Evolutionary conservation across 1,140 invertebrate species (phyloP).

Genomic region (Ostrea edulis): DNA sequence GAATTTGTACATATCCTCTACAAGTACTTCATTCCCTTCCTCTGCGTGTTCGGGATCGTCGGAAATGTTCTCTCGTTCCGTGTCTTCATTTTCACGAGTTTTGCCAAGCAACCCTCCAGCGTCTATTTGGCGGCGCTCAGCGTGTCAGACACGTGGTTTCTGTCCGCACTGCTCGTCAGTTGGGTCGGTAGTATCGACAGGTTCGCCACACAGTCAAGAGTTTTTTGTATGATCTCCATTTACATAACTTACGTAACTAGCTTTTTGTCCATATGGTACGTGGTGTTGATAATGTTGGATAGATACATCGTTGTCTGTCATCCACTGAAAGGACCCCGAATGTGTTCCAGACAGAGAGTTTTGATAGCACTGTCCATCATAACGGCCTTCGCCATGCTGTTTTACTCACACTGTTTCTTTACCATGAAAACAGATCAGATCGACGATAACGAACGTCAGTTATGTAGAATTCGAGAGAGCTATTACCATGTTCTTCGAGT

Average conservation of each 20-base stretch:
- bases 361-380: slow-evolving; percentile 52
- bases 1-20: slow-evolving; percentile 75
- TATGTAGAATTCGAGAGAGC: slow-evolving; percentile 65
- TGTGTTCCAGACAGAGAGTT: slow-evolving; percentile 72
- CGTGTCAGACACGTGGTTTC: slow-evolving; percentile 82
- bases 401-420: slow-evolving; percentile 71
- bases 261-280: slow-evolving; percentile 78
- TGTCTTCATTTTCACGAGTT: slow-evolving; percentile 82
- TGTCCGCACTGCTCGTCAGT: slow-evolving; percentile 80
- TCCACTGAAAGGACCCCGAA: slow-evolving; percentile 71
- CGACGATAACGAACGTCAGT: slow-evolving; percentile 66
- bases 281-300: slow-evolving; percentile 79
- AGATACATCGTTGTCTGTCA: slow-evolving; percentile 77
- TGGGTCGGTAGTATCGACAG: slow-evolving; percentile 81
- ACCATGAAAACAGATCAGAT: slow-evolving; percentile 55
- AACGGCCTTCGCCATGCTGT: slow-evolving; percentile 64
- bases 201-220: slow-evolving; percentile 43
- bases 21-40: slow-evolving; percentile 82
- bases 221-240: slow-evolving; percentile 70
- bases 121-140: slow-evolving; percentile 83
- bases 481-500: slow-evolving; percentile 66
- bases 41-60: slow-evolving; percentile 81
- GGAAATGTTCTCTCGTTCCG: slow-evolving; percentile 82
- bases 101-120: slow-evolving; percentile 82
- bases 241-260: slow-evolving; percentile 75